Conservation (phyloP, 2,888 invertebrate species). For the Anoplius nigerrimus region DNA sequence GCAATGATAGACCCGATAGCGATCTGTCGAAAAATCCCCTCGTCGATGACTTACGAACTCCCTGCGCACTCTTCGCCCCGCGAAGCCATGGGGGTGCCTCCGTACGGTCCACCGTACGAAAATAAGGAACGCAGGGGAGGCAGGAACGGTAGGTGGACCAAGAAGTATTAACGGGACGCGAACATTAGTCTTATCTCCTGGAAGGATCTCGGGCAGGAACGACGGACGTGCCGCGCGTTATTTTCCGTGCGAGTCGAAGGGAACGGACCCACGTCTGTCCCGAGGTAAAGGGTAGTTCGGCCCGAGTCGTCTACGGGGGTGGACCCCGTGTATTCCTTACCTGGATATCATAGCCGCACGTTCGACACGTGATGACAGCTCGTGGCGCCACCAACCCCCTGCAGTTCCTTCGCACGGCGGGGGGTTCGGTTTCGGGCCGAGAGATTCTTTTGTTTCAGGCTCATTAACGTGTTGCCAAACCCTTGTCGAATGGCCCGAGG, state of each 20-base stretch:
- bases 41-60: not conserved
- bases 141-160: constrained; percentile 1
- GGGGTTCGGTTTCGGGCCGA: constrained; percentile 55
- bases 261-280: not conserved
- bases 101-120: constrained; percentile 17
- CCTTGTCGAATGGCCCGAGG: constrained; percentile 42
- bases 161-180: constrained; percentile 44
- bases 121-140: constrained; percentile 36
- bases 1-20: not conserved
- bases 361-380: constrained; percentile 74
- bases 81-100: constrained; percentile 17
- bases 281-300: constrained; percentile 49
- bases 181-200: constrained; percentile 50
- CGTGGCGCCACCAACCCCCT: constrained; percentile 74
- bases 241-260: constrained; percentile 25
- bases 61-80: not conserved
- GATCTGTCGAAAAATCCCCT: not conserved
- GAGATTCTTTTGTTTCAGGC: constrained; percentile 73
- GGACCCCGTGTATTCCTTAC: constrained; percentile 42
- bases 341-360: constrained; percentile 61
- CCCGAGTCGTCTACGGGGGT: constrained; percentile 15
- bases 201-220: constrained; percentile 37
- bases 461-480: constrained; percentile 74
- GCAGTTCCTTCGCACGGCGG: constrained; percentile 66
- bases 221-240: constrained; percentile 33